Percentiles rank a stretch among this genome's conserved stretches.
These are phyloP conservation scores for Lasioglossum zephyrum DNA, from an alignment of 2,888 invertebrate species.

Conservation along the genomic window DNA sequence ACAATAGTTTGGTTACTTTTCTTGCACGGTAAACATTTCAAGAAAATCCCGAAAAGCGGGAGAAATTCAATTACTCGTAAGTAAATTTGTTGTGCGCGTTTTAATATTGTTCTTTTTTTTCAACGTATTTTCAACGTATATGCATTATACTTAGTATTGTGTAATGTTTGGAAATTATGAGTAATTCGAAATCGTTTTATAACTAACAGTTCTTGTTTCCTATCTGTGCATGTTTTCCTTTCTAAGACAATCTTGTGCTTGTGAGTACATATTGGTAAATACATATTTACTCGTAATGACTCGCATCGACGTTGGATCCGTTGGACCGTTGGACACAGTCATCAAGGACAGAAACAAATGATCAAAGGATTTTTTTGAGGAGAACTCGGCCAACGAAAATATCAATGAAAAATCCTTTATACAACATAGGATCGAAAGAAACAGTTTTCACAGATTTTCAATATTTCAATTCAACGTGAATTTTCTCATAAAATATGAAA, in stretches of 20 bases:
- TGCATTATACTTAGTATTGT: no score
- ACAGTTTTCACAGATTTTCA: background rate
- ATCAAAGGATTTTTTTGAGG: background rate
- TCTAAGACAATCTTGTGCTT: background rate
- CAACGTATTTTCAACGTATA: background rate
- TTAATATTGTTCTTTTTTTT: background rate
- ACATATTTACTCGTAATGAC: no score
- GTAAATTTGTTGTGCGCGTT: slow-evolving; percentile 14
- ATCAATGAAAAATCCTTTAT: background rate
- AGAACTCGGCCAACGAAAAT: background rate
- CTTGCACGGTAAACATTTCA: slow-evolving; percentile 18
- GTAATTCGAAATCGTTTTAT: background rate
- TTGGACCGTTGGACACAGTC: background rate
- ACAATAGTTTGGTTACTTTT: slow-evolving; percentile 26
- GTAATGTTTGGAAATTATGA: background rate
- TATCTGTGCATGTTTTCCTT: background rate
- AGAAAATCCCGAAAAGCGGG: background rate
- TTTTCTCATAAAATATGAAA: background rate
- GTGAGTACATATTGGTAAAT: no score
- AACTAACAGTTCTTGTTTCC: slow-evolving; percentile 9
- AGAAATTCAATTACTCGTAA: slow-evolving; percentile 15
- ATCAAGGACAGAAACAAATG: background rate
- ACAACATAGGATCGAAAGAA: background rate
- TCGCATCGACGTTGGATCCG: background rate
- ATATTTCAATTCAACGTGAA: background rate